These are phyloP conservation scores for Hyppa rectilinea DNA, from an alignment of 2,888 invertebrate species.

Conservation along the genomic window DNA sequence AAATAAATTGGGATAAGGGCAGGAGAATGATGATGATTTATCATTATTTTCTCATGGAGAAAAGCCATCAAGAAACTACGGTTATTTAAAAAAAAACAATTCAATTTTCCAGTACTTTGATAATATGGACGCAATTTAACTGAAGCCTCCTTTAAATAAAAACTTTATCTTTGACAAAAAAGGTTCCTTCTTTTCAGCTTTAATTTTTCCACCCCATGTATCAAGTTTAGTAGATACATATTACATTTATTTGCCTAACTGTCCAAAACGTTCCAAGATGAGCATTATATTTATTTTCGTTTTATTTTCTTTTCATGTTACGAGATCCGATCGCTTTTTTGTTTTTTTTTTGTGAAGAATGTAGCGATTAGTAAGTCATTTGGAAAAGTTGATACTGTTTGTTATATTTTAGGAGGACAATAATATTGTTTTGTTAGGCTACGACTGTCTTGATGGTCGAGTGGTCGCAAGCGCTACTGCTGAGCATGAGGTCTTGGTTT, in stretches of 20 bases:
- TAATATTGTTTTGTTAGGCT: background rate
- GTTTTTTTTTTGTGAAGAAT: constrained; percentile 16
- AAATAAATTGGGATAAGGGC: too few relatives aligned
- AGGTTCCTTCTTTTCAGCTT: constrained; percentile 46
- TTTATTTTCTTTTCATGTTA: constrained; percentile 41
- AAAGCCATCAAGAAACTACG: too few relatives aligned
- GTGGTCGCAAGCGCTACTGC: too few relatives aligned
- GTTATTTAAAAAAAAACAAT: too few relatives aligned
- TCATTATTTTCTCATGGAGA: too few relatives aligned
- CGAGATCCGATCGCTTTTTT: constrained; percentile 24
- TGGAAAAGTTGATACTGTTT: constrained; percentile 20
- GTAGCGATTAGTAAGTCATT: constrained; percentile 5
- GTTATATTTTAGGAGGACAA: background rate
- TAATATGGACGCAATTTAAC: background rate
- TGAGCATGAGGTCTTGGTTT: too few relatives aligned
- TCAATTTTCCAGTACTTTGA: too few relatives aligned
- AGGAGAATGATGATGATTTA: too few relatives aligned
- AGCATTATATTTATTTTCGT: constrained; percentile 43
- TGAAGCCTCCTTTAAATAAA: background rate
- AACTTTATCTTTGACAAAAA: background rate
- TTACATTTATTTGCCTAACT: constrained; percentile 40
- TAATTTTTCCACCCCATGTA: background rate
- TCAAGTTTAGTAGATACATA: constrained; percentile 30
- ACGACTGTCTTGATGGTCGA: too few relatives aligned
- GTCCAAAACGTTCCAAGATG: constrained; percentile 31